These are phyloP conservation scores for Catocala nupta DNA, from an alignment of 2,888 invertebrate genomes.

Conservation along the genomic window DNA sequence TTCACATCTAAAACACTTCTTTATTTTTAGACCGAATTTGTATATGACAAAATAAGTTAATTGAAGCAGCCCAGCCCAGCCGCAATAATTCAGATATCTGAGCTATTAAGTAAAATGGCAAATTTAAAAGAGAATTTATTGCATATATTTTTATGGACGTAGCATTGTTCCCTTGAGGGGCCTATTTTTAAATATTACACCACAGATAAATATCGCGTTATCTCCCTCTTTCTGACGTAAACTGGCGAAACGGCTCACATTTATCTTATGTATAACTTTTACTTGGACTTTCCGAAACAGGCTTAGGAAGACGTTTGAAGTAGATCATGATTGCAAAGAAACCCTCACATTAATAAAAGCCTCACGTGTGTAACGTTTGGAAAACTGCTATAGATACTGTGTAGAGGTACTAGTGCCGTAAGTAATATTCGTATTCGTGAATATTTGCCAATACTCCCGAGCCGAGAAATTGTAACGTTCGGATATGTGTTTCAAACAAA, in stretches of 20 bases:
- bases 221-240: background rate
- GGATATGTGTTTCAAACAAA: too few species aligned
- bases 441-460: background rate
- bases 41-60: too few species aligned
- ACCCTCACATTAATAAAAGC: conserved; percentile 3
- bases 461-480: background rate
- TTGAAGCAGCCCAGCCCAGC: too few species aligned
- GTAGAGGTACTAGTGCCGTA: background rate
- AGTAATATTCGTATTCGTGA: background rate
- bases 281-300: background rate
- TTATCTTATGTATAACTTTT: background rate
- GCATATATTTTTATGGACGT: background rate
- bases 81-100: background rate
- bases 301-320: background rate
- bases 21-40: too few species aligned
- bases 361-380: background rate
- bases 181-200: background rate
- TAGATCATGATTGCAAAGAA: background rate
- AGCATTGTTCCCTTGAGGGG: background rate
- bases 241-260: background rate
- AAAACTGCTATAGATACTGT: background rate
- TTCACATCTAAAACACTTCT: too few species aligned
- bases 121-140: background rate
- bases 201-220: background rate
- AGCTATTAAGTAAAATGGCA: background rate